These are phyloP conservation scores for Sinocyclocheilus anshuiensis DNA, from an alignment of 2,113 vertebrate species.

Conservation along the genomic window DNA sequence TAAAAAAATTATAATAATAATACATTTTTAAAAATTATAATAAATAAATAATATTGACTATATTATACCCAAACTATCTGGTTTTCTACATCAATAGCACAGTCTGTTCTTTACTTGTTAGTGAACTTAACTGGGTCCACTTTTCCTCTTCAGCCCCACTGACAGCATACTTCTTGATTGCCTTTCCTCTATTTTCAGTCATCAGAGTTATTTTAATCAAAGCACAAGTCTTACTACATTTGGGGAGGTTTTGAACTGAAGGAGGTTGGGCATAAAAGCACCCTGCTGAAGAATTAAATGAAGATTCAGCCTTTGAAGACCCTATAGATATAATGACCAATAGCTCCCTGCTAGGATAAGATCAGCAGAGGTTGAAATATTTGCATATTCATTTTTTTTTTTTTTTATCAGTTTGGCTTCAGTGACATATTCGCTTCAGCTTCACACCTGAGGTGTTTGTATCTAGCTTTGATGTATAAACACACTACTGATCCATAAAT, in stretches of 20 bases:
- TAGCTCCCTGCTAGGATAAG: not conserved
- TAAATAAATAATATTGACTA: too few species aligned
- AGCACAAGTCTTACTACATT: not conserved
- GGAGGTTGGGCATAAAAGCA: not conserved
- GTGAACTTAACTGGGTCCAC: not conserved
- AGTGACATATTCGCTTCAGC: not conserved
- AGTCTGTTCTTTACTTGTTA: not conserved
- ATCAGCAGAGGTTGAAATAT: not conserved
- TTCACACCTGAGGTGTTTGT: slow-evolving; percentile 12
- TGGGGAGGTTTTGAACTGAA: slow-evolving; percentile 16
- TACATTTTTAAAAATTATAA: too few species aligned
- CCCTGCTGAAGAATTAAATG: not conserved
- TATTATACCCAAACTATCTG: too few species aligned
- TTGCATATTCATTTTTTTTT: not conserved
- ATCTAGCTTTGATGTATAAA: slow-evolving; percentile 10
- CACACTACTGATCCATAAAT: not conserved
- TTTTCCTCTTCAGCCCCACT: not conserved
- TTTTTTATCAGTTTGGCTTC: not conserved
- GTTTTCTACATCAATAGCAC: not conserved
- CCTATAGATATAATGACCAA: not conserved
- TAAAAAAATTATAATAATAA: too few species aligned
- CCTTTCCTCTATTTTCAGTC: not conserved
- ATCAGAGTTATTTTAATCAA: not conserved
- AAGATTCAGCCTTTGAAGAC: slow-evolving; percentile 12
- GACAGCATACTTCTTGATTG: not conserved